Conservation (phyloP, 2,888 invertebrate genomes). For the Lottia scabra region DNA sequence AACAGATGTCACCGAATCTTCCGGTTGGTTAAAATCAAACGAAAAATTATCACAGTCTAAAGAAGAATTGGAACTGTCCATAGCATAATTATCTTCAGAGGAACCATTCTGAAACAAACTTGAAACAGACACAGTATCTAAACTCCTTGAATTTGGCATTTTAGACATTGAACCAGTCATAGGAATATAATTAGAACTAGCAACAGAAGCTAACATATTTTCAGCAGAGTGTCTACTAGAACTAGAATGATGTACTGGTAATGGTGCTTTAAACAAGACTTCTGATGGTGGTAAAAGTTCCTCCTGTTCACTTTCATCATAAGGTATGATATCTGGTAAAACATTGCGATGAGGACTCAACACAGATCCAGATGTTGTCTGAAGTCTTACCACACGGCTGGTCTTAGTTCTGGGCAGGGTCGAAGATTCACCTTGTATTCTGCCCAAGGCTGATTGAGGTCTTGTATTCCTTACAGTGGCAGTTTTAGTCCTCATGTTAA, state of each 20-base stretch:
- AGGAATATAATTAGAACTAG: not conserved
- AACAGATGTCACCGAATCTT: not conserved
- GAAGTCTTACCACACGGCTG: not conserved
- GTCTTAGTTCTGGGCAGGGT: not conserved
- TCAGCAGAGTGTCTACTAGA: not conserved
- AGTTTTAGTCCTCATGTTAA: not conserved
- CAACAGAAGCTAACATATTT: not conserved
- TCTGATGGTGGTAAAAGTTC: not conserved
- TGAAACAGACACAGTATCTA: not conserved
- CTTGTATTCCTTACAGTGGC: not conserved
- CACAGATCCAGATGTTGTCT: not conserved
- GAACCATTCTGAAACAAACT: not conserved
- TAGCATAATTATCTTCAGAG: not conserved
- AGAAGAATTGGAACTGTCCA: not conserved
- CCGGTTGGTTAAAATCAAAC: not conserved
- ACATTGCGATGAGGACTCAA: not conserved
- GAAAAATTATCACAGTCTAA: constrained; percentile 4
- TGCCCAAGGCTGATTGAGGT: not conserved
- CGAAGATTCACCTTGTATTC: not conserved
- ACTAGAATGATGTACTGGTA: not conserved
- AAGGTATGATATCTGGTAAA: not conserved
- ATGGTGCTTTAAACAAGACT: not conserved
- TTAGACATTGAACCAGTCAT: not conserved
- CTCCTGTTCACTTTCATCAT: not conserved
- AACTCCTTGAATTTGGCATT: not conserved